phyloP scores from a whole-genome alignment of 2,888 invertebrate species.

The Caenorhabditis sinica region DNA sequence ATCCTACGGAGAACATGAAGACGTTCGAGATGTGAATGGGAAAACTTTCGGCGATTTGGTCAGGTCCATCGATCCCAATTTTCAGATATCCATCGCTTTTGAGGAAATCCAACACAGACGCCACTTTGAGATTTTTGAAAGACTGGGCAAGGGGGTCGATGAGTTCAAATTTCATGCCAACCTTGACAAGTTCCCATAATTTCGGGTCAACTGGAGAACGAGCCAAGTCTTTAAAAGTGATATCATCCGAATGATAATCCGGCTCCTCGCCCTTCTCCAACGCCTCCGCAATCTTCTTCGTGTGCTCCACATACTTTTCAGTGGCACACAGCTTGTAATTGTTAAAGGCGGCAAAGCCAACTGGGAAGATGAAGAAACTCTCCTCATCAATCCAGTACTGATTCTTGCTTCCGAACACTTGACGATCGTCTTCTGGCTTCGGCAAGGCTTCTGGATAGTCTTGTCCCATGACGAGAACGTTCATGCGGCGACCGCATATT shows the following conservation, averaged over 20 bases:
- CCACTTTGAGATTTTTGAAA: conserved; percentile 90
- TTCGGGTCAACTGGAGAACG: conserved; percentile 14
- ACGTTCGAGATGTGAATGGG: conserved; percentile 96
- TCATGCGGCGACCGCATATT: conserved; percentile 68
- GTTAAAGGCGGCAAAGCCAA: conserved; percentile 94
- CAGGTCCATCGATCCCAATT: conserved; percentile 94
- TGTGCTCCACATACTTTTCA: conserved; percentile 70
- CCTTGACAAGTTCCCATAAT: conserved; percentile 83
- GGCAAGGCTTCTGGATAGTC: conserved; percentile 57
- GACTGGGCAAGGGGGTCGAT: conserved; percentile 97
- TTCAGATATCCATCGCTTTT: conserved; percentile 91
- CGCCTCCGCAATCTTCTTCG: conserved; percentile 66
- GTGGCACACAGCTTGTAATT: conserved; percentile 93
- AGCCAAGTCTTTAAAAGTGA: conserved; percentile 22
- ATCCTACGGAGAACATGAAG: conserved; percentile 96
- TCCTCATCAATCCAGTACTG: conserved; percentile 86
- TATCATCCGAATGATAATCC: conserved; percentile 35
- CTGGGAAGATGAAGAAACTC: conserved; percentile 97
- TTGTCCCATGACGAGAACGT: conserved; percentile 59
- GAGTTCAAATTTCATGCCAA: conserved; percentile 97
- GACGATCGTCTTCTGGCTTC: conserved; percentile 53
- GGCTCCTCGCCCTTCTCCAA: conserved; percentile 27
- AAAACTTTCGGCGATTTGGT: conserved; percentile 89
- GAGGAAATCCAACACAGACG: conserved; percentile 92
- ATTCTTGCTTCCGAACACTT: conserved; percentile 33